Evolutionary conservation across 1,140 invertebrate species (phyloP), one percentile per base, ranked within the genome.

Genomic region (Papilio machaon): DNA sequence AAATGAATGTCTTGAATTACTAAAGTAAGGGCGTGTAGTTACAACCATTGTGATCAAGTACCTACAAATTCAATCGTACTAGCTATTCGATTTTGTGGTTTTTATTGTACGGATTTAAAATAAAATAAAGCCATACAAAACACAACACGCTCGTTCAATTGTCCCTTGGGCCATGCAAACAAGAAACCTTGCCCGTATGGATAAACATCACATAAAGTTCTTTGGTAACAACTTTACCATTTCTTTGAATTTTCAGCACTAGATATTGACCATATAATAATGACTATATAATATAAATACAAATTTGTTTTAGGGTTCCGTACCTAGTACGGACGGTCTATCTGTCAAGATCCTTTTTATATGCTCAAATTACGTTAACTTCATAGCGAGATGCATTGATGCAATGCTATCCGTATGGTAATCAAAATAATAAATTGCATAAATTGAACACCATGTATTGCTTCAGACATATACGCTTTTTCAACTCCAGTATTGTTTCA

Each of bases 1-100:
- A 64, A 64, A 58, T 58, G 54, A 64, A 30, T 64, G 60, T 11
- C 7, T 64, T 30, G 60, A 64, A 35, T 64, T 64, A 64, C 60
- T 23, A 3, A 17, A n/a, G 54, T 58, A 58, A 23, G 54, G 54
- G 60, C 9, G 4, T 64, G 30, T 3, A 64, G 11, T 2, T 64
- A 64, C 9, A 35, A 8, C 58, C 19, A 23, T 64, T 64, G 60
- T 64, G 60, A 64, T 23, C n/a, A 64, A 54, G 52, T 54, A 54
- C 2, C 8, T 19, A 58, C n/a, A 58, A 2, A 58, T n/a, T 58
- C n/a, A 58, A 19, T 58, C 17, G n/a, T 58, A 7, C 7, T 8
- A 58, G 17, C 54, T 19, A 49, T 54, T 58, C 54, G n/a, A 49
- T 58, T 58, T 58, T 17, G 7, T 58, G 47, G 17, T 58, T 19